These are phyloP conservation scores for Myocastor coypus DNA, from an alignment of 2,113 vertebrate genomes.

Conservation along the genomic window DNA sequence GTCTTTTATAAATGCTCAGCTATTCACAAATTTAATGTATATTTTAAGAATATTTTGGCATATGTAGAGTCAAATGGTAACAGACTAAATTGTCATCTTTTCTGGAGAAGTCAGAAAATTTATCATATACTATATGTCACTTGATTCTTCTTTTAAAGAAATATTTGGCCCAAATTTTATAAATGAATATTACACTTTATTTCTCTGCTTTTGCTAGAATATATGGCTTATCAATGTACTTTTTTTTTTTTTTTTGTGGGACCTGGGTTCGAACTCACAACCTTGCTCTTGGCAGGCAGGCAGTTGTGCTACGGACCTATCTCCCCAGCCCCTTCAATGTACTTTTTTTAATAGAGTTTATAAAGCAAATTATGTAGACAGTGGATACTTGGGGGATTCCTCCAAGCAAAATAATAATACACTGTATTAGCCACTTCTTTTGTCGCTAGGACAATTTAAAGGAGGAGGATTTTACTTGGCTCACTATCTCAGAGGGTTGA, in stretches of 20 bases:
- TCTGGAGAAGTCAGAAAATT: neutral
- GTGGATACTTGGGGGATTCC: neutral
- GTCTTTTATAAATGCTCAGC: neutral
- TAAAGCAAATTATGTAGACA: neutral
- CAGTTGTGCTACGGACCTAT: no score
- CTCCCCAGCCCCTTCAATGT: neutral
- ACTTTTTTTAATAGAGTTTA: neutral
- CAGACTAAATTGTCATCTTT: neutral
- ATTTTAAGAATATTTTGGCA: neutral
- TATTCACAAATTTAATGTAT: neutral
- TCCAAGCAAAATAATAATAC: conserved; percentile 6
- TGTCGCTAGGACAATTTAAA: neutral
- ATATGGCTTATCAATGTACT: neutral
- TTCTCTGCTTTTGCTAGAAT: neutral
- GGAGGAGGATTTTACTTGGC: neutral
- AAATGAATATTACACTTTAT: conserved; percentile 28
- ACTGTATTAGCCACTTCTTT: neutral
- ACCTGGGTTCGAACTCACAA: no score
- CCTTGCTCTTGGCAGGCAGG: no score
- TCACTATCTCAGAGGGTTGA: neutral
- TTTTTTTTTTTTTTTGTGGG: no score
- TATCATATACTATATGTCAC: neutral
- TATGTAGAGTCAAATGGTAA: neutral
- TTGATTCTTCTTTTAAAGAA: conserved; percentile 17
- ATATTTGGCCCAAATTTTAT: neutral